phyloP scores from a whole-genome alignment of 2,888 invertebrate genomes.

The Tetrapedia diversipes region DNA sequence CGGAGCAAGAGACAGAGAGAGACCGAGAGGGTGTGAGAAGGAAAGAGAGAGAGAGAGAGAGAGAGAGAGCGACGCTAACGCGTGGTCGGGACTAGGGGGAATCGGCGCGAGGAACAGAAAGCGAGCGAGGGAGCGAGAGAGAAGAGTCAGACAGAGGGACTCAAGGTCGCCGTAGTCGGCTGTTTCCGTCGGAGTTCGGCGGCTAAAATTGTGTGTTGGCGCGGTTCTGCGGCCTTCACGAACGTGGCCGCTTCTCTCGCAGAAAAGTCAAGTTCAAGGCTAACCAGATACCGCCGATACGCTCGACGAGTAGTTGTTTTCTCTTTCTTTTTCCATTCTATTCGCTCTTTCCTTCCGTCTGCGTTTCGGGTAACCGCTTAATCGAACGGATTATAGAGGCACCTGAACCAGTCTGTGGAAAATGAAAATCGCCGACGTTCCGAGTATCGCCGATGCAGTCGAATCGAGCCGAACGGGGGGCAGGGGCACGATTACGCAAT shows the following conservation, averaged over 20 bases:
- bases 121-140: conserved; percentile 47
- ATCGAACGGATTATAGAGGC: conserved; percentile 27
- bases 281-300: conserved; percentile 70
- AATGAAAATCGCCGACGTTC: conserved; percentile 23
- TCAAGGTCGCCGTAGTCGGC: conserved; percentile 74
- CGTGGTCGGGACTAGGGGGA: not conserved
- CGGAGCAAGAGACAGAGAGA: conserved; percentile 19
- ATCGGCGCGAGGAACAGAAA: not conserved
- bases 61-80: conserved; percentile 11
- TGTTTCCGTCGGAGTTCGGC: conserved; percentile 77
- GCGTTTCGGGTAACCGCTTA: conserved; percentile 38
- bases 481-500: conserved; percentile 42
- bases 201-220: conserved; percentile 74
- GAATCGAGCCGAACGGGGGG: conserved; percentile 4
- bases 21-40: not conserved
- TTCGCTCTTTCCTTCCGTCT: conserved; percentile 48
- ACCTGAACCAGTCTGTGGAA: conserved; percentile 15
- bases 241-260: conserved; percentile 58
- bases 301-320: conserved; percentile 1
- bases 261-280: conserved; percentile 82
- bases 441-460: not conserved
- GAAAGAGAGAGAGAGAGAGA: not conserved
- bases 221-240: conserved; percentile 70
- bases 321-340: conserved; percentile 46
- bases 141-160: conserved; percentile 46